Percentiles rank a stretch among this genome's conserved stretches.
These are phyloP conservation scores for Oreochromis grahami DNA, from an alignment of 2,797 vertebrate genomes.

Conservation along the genomic window DNA sequence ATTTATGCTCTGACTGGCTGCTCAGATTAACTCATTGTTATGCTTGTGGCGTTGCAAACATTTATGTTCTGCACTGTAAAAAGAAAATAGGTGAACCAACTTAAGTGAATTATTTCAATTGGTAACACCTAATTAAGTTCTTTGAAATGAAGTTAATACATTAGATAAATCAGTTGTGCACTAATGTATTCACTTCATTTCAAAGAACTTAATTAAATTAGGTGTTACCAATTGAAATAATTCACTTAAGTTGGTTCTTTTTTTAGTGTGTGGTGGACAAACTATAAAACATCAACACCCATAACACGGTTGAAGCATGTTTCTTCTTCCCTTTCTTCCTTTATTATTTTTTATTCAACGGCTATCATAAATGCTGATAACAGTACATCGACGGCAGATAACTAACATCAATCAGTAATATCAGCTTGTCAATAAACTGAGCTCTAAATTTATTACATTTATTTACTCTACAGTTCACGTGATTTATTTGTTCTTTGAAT, in stretches of 20 bases:
- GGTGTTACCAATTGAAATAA: too few species aligned
- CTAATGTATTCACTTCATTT: too few species aligned
- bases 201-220: too few species aligned
- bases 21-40: neutral
- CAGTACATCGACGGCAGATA: neutral
- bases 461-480: neutral
- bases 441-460: neutral
- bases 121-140: too few species aligned
- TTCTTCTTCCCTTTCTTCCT: neutral
- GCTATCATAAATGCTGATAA: neutral
- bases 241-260: too few species aligned
- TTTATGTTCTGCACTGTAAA: too few species aligned
- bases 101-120: too few species aligned
- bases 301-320: neutral
- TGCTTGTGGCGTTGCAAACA: neutral
- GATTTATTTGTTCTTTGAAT: neutral
- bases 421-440: neutral
- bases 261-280: neutral
- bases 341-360: neutral
- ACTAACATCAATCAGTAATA: neutral
- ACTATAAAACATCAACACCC: neutral
- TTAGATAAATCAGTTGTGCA: too few species aligned
- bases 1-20: neutral
- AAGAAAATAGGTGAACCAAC: too few species aligned
- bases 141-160: too few species aligned